phyloP scores from a whole-genome alignment of 2,888 invertebrate genomes.

The Hyles lineata region DNA sequence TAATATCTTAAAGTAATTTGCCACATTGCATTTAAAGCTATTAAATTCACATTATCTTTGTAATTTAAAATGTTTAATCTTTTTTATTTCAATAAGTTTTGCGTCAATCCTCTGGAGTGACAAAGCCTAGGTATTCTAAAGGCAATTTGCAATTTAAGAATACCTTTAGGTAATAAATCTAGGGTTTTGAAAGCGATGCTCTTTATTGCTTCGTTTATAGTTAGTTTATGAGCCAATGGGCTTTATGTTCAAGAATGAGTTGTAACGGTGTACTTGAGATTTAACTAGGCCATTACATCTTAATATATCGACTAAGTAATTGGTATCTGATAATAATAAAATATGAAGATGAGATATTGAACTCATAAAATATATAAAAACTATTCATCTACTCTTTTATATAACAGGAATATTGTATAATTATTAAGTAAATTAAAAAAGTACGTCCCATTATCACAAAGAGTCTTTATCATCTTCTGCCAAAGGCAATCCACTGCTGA shows the following conservation, averaged over 20 bases:
- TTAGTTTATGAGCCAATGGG: neutral
- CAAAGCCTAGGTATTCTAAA: neutral
- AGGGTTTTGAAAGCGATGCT: neutral
- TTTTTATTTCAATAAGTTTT: constrained; percentile 3
- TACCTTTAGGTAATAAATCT: constrained; percentile 7
- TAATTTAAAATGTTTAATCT: neutral
- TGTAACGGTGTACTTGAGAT: neutral
- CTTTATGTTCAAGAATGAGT: neutral
- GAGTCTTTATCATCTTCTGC: no score
- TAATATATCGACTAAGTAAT: neutral
- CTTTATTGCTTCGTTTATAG: constrained; percentile 6
- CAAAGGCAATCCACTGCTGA: neutral
- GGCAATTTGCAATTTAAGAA: constrained; percentile 5
- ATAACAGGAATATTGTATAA: no score
- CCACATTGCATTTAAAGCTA: neutral
- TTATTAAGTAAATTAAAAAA: no score
- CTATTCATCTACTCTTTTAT: no score
- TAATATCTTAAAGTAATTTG: neutral
- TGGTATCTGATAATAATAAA: no score
- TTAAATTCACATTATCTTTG: neutral
- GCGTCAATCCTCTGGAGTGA: neutral
- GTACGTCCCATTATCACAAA: no score
- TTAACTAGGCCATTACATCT: neutral
- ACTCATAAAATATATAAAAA: no score
- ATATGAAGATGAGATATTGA: no score